Evolutionary conservation across 2,888 invertebrate genomes (phyloP).

Genomic region (Xestia c-nigrum): DNA sequence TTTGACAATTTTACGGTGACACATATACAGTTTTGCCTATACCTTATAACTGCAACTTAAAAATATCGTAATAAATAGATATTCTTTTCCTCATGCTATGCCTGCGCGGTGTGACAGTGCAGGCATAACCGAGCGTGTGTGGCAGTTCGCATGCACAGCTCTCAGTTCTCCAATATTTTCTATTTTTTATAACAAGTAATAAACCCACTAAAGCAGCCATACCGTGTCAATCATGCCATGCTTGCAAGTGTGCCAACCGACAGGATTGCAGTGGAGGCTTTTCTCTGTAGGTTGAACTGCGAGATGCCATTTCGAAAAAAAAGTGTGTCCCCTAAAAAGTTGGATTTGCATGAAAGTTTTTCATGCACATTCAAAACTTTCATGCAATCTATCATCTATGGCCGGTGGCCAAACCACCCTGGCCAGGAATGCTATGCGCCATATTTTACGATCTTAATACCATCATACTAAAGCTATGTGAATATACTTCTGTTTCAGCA

Average conservation of each 20-base stretch:
- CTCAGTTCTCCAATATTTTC: not conserved
- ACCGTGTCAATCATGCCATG: not conserved
- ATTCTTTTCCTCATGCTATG: no score
- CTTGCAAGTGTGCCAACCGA: not conserved
- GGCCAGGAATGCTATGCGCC: not conserved
- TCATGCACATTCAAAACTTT: not conserved
- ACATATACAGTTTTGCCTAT: not conserved
- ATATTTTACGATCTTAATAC: not conserved
- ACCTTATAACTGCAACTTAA: no score
- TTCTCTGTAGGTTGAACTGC: no score
- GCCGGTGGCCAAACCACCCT: not conserved
- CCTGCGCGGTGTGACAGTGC: no score
- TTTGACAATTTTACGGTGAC: no score
- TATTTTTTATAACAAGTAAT: not conserved
- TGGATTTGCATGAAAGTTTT: not conserved
- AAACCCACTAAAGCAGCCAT: not conserved
- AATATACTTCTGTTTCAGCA: conserved; percentile 72
- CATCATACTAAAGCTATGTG: not conserved
- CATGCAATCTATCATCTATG: not conserved
- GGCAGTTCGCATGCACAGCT: not conserved
- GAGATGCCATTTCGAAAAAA: no score
- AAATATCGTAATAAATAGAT: no score
- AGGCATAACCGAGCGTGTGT: no score
- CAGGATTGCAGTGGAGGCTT: not conserved
- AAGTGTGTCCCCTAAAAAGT: not conserved